Evolutionary conservation across 2,113 vertebrate species (phyloP).

Genomic region (Pomatorhinus ruficollis): DNA sequence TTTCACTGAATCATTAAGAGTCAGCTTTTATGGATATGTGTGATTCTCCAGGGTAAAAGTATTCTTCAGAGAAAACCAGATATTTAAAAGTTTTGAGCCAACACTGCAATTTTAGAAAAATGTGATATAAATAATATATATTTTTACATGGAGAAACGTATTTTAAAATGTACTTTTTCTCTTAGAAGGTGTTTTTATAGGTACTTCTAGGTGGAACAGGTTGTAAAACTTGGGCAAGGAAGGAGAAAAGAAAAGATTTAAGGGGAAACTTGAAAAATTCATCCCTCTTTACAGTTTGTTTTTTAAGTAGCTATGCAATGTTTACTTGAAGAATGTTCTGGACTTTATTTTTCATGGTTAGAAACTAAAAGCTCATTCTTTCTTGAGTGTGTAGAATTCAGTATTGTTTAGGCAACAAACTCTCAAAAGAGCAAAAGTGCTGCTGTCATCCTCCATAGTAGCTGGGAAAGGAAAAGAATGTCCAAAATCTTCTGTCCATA

Average conservation of each 20-base stretch:
- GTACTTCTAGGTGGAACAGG: neutral
- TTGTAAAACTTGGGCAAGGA: neutral
- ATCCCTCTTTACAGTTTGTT: neutral
- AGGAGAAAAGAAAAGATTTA: slow-evolving; percentile 17
- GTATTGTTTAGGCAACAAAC: neutral
- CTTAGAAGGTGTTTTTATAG: neutral
- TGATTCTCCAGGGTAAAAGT: neutral
- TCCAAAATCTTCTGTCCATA: neutral
- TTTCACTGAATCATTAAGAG: slow-evolving; percentile 7
- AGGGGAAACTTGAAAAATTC: neutral
- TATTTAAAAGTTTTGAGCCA: slow-evolving; percentile 13
- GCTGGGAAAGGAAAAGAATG: neutral
- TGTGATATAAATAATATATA: neutral
- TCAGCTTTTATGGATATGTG: neutral
- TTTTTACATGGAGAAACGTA: neutral
- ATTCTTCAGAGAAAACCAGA: neutral
- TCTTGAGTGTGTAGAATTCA: neutral
- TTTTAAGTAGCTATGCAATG: neutral
- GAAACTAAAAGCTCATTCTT: neutral
- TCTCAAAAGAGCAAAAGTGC: neutral
- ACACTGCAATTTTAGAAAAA: neutral
- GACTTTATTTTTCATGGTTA: neutral
- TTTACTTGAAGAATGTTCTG: neutral
- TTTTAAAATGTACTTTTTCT: slow-evolving; percentile 17
- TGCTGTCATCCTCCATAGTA: neutral